Evolutionary conservation across 2,797 vertebrate species (phyloP), one percentile per base, ranked within the genome.

Genomic region (Artibeus jamaicensis): DNA sequence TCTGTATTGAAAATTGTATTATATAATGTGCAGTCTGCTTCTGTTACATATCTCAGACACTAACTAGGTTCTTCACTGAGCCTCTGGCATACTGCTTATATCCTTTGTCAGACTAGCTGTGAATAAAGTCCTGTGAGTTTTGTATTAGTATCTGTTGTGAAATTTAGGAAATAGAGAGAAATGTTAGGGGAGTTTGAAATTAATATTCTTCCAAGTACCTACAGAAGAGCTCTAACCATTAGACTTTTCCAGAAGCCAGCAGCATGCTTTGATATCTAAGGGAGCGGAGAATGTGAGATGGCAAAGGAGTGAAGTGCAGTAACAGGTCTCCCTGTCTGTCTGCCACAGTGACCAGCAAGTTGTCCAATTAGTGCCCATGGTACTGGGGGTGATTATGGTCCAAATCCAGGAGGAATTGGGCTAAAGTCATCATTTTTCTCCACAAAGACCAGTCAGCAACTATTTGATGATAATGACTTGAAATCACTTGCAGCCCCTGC

Each of bases 401-500:
- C 68, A 86, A 65, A 76, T 86, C 77, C 37, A 74, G 88, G 77
- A 96, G 71, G 81, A 94, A 92, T 79, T 91, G 18, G 34, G n/a
- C 79, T 93, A 85, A 96, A 82, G 76, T 48, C 55, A 9, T 85
- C 78, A 94, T 73, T 97, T 96, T 48, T 21, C 22, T 94, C 89
- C 67, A 70, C 78, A 96, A 50, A 93, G 83, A 57, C 95, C 81
- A 68, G 57, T 92, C 95, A 94, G 87, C 57, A 86, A 55, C 87
- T 89, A n/a, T 95, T 93, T 96, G 91, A 96, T 96, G 93, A 91
- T 95, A 91, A 42, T 96, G 84, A 93, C 74, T 86, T 65, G 70
- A 73, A 91, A 14, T 97, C 65, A 68, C 77, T 96, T 2, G 12
- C 44, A 78, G 53, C 74, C 91, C 62, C 9, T 73, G 37, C 57